Base-by-base conservation (phyloP, 2,888 invertebrate genomes). In the Hypolimnas misippus region DNA sequence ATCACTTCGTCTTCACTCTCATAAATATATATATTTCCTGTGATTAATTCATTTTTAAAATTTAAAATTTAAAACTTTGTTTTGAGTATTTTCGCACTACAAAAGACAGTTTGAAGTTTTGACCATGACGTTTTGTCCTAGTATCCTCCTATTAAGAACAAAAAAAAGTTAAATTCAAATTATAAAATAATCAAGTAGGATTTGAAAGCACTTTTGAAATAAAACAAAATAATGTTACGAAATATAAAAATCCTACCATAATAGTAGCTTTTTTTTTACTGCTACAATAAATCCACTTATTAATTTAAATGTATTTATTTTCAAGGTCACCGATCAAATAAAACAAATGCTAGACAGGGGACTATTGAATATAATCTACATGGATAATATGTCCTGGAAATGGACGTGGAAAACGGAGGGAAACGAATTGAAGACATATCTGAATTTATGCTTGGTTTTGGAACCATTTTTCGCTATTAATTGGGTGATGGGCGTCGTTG, bases 401-500 rank as follows among this genome's bases (percentile, higher is more conserved):
- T 89, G 89, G 78, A 82, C 76, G 16, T 89, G 89, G 84, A 86
- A 87, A 52, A 84, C 87, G 0, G 93, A 93, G 76, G 91, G 94
- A 40, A 92, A 93, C 59, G 93, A 93, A 64, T 84, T 94, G 66
- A 94, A 94, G 76, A 86, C 90, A 55, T 93, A 94, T 69, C 80
- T 94, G 63, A 93, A 94, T 76, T 82, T 94, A 2, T 93, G 95
- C 52, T 93, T 95, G 46, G 93, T 94, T n/a, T 81, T 96, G 71
- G 94, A 96, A 75, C 95, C 95, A 14, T 93, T 94, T 68, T 95
- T 95, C 74, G 94, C 94, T 10, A 93, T 95, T 17, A 94, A 95
- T 72, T 96, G 96, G 96, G 95, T 95, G 70, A 93, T 95, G 82
- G 95, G 95, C 0, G 95, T 96, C 3, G 92, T 95, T 31, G 95